Evolutionary conservation across 2,888 invertebrate genomes (phyloP), one percentile per base, ranked within the genome.

Genomic region (Acheta domesticus): DNA sequence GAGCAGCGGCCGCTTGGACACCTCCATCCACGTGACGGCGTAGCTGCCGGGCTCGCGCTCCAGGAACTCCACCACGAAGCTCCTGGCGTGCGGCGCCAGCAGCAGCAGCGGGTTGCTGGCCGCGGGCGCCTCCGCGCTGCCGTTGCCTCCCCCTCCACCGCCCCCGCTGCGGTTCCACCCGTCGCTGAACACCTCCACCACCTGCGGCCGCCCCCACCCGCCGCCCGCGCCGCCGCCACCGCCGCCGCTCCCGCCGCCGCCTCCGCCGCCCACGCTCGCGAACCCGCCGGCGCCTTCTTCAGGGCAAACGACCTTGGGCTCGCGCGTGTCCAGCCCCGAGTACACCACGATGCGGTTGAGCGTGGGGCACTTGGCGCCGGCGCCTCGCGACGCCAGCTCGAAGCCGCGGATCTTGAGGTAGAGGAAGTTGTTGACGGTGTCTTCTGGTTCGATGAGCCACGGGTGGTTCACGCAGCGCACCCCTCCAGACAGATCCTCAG

Each of bases 401-500:
- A 89, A 91, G 0, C 94, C 94, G 80, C 91, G 91, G 19, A 94
- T 88, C 86, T 92, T 92, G 12, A 94, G 87, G 84, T 93, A 94
- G 74, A 94, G 88, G 85, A 92, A 94, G 85, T 93, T 91, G 80
- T 91, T 91, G 77, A 89, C 88, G 1, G 91, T 88, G 83, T 93
- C 92, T 83, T 93, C 92, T 0, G 94, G 94, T 85, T 93, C 93
- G 80, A 94, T 92, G 1, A 94, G 87, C 94, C 94, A 94, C 1
- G 94, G 94, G 84, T 93, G 91, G 84, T 92, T 92, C 49, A 92
- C 90, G 85, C 94, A 94, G 12, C 79, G 79, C 20, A 77, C 19
- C 0, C 80, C 78, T 0, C 80, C 77, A 12, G 74, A 21, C 19
- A 49, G 80, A 75, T 86, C 86, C 74, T 86, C 75, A 85, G 74